Evolutionary conservation across 2,113 vertebrate species (phyloP).

Genomic region (Petrocephalus microphthalmus): DNA sequence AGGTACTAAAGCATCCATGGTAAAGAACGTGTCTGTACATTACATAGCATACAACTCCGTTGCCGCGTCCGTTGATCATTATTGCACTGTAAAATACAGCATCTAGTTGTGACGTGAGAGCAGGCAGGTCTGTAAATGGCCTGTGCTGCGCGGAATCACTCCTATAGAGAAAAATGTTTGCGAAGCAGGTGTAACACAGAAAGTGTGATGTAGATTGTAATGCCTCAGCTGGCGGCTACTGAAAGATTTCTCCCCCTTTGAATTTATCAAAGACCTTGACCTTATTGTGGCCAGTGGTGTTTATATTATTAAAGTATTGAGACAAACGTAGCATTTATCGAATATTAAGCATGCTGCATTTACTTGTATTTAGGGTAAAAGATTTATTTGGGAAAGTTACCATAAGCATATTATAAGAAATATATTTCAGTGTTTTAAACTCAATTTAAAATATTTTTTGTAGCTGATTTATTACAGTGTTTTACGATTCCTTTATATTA

Average conservation of each 20-base stretch:
- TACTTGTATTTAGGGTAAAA: slow-evolving; percentile 42
- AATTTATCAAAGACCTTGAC: slow-evolving; percentile 23
- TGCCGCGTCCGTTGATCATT: not conserved
- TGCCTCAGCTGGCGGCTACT: not conserved
- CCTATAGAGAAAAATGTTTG: not conserved
- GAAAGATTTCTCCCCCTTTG: not conserved
- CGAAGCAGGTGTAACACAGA: not conserved
- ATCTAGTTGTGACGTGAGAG: slow-evolving; percentile 25
- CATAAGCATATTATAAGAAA: slow-evolving; percentile 49
- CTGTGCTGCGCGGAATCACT: not conserved
- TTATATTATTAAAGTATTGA: slow-evolving; percentile 30
- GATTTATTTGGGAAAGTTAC: slow-evolving; percentile 44
- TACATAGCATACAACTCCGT: not conserved
- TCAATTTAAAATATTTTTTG: slow-evolving; percentile 36
- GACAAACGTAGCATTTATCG: slow-evolving; percentile 46
- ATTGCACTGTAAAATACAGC: slow-evolving; percentile 34
- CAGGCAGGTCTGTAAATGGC: not conserved
- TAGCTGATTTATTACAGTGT: slow-evolving; percentile 35
- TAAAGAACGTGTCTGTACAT: not conserved
- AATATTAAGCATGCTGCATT: slow-evolving; percentile 42
- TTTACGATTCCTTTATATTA: slow-evolving; percentile 29
- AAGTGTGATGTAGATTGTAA: not conserved
- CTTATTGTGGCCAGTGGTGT: slow-evolving; percentile 19
- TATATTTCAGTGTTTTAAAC: slow-evolving; percentile 52
- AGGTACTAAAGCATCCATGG: slow-evolving; percentile 3